These are phyloP conservation scores for Canis aureus DNA, from an alignment of 2,113 vertebrate genomes.

Conservation along the genomic window DNA sequence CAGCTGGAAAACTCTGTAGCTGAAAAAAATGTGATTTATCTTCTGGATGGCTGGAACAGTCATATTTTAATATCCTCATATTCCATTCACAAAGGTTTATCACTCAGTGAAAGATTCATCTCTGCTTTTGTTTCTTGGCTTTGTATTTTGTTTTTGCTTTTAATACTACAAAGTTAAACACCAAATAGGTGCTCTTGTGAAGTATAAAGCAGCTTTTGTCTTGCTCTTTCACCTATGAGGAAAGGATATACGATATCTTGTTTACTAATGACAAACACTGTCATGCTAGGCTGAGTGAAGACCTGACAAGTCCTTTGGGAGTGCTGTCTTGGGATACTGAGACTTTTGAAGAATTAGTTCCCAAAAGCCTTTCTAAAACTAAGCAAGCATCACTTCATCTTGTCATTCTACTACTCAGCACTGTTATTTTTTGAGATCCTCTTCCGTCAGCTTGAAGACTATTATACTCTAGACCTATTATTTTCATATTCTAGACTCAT, in stretches of 20 bases:
- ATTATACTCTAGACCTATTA: background rate
- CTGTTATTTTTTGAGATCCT: conserved; percentile 17
- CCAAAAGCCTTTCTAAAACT: conserved; percentile 17
- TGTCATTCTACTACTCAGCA: background rate
- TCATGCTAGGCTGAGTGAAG: background rate
- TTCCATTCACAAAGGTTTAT: background rate
- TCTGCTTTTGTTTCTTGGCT: background rate
- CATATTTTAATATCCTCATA: conserved; percentile 29
- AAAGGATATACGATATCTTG: background rate
- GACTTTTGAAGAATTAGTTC: conserved; percentile 39
- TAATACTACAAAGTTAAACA: background rate
- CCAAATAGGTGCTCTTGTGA: background rate
- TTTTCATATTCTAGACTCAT: background rate
- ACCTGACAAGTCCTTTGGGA: background rate
- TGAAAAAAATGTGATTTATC: conserved; percentile 47
- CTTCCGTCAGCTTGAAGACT: background rate
- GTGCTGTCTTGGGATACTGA: conserved; percentile 6
- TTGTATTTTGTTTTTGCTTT: background rate
- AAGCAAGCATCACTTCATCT: background rate
- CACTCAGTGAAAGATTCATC: background rate
- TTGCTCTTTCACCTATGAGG: background rate
- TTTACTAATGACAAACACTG: conserved; percentile 3
- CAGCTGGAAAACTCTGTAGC: background rate
- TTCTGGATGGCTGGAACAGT: background rate
- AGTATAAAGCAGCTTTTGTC: background rate